These are phyloP conservation scores for Fringilla coelebs DNA, from an alignment of 2,797 vertebrate species.

Conservation along the genomic window DNA sequence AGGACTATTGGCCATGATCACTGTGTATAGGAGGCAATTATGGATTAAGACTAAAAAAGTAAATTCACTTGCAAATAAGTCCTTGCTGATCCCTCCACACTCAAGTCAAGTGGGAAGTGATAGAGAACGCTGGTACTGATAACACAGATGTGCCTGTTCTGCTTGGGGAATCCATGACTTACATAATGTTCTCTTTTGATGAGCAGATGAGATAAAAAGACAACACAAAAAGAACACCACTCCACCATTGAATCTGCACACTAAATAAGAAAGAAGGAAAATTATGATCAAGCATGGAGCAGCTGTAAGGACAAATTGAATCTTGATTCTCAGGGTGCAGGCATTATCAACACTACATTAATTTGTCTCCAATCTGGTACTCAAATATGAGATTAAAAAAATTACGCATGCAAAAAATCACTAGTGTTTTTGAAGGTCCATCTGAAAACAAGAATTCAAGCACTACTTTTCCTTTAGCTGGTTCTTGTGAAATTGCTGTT, in stretches of 20 bases:
- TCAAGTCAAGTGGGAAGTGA: background rate
- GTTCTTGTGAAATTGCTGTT: background rate
- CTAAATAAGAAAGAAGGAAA: background rate
- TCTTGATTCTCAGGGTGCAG: background rate
- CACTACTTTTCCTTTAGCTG: background rate
- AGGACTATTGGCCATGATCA: background rate
- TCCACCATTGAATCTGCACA: background rate
- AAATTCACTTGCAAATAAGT: slow-evolving; percentile 7
- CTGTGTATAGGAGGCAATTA: background rate
- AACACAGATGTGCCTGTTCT: background rate
- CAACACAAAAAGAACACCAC: fast-evolving
- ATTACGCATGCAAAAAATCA: background rate
- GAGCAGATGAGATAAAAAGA: background rate
- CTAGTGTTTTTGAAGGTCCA: background rate
- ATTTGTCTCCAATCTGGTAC: background rate
- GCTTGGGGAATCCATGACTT: background rate
- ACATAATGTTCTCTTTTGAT: background rate
- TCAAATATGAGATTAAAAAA: background rate
- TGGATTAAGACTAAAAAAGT: background rate
- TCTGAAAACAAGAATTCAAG: background rate
- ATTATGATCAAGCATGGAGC: background rate
- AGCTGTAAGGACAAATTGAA: background rate
- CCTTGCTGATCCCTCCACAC: background rate
- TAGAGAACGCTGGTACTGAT: background rate
- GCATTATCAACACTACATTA: background rate